Evolutionary conservation across 2,888 invertebrate genomes (phyloP), one percentile per base, ranked within the genome.

Genomic region (Nasonovia ribisnigri): DNA sequence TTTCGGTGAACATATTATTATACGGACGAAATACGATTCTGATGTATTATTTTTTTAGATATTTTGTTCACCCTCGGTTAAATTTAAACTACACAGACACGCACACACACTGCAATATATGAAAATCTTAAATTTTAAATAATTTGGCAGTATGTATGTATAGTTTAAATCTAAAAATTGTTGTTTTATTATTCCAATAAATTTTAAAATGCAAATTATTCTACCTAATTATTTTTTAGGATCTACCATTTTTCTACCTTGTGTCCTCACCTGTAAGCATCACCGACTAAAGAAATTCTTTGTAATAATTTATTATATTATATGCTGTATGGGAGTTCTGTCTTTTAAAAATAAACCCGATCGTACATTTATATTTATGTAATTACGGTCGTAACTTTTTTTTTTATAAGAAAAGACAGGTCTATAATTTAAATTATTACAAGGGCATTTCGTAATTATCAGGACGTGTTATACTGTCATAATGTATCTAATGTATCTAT

Each of bases 371-470:
- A 84, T 84, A 84, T 84, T 84, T 43, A 84, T 84, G 42, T 26
- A 84, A 84, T 84, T 84, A 26, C 3, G 20, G 24, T 84, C 42
- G 84, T 84, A 84, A 84, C 26, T 42, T 84, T 42, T 84, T 84
- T 46, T 84, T 84, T 29, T 46, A 84, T 84, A 43, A 84, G 42
- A 42, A 29, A 84, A 43, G 43, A 84, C 84, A 84, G 42, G 26
- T 84, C 43, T 46, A 84, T 42, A 43, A 67, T 67, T 67, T 84
- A 43, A 29, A 86, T 86, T 86, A 86, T 86, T 86, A 24, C 86
- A 88, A 88, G 48, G 48, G 16, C 29, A 48, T 87, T 87, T 87
- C 87, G 29, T 48, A 87, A 48, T 87, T 48, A 48, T 87, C n/a
- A 87, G 46, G n/a, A n/a, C 42, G 46, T n/a, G 10, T 36, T 36